Conservation (phyloP, 1,140 invertebrate species). For the Antheraea mylitta region DNA sequence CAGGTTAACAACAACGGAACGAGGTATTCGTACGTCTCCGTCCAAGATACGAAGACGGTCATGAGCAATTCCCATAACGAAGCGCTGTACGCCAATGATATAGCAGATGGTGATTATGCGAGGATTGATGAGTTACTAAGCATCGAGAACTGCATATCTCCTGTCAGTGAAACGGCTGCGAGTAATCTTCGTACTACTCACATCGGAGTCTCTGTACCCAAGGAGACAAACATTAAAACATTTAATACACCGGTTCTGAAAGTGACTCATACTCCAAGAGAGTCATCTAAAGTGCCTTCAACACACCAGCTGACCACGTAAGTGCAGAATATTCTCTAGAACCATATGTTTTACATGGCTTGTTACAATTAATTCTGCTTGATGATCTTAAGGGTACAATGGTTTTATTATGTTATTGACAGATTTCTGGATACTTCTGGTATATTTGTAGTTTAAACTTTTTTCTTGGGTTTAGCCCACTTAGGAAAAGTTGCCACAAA, state of each 20-base stretch:
- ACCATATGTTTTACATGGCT: too few species aligned
- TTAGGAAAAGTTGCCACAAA: too few species aligned
- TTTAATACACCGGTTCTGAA: conserved; percentile 66
- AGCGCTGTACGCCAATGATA: conserved; percentile 64
- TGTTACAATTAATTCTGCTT: too few species aligned
- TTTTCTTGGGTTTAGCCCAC: too few species aligned
- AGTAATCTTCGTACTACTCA: conserved; percentile 69
- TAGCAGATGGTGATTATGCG: conserved; percentile 67
- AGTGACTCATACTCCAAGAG: conserved; percentile 57
- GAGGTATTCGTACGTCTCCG: conserved; percentile 70
- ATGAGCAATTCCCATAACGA: conserved; percentile 73
- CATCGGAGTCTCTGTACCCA: conserved; percentile 43
- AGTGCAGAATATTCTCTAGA: conserved; percentile 33
- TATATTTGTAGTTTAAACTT: too few species aligned
- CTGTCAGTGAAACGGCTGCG: conserved; percentile 41
- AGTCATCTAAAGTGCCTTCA: conserved; percentile 63
- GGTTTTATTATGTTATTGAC: too few species aligned
- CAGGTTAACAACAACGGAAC: conserved; percentile 76
- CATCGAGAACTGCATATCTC: conserved; percentile 67
- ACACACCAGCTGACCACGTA: conserved; percentile 51
- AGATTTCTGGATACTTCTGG: too few species aligned
- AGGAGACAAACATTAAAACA: conserved; percentile 41
- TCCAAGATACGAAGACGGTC: conserved; percentile 68
- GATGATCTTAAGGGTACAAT: too few species aligned
- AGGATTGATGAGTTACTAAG: conserved; percentile 68